Conservation (phyloP, 2,888 invertebrate species). For the Pecten maximus region DNA sequence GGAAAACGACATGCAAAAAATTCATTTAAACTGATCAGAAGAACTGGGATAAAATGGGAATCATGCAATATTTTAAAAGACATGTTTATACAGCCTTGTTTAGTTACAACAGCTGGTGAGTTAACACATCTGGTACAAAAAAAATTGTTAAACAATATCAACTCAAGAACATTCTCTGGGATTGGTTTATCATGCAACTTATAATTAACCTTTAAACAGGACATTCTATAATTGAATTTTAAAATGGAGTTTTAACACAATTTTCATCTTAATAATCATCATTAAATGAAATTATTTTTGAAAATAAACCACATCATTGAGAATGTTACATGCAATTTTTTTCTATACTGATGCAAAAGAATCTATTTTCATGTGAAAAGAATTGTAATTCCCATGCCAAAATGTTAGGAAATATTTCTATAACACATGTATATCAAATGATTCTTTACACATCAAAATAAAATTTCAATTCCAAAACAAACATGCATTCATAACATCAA, state of each 20-base stretch:
- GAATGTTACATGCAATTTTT: not conserved
- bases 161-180: not conserved
- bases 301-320: not conserved
- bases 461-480: not conserved
- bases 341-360: not conserved
- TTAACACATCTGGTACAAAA: not conserved
- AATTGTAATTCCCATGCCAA: not conserved
- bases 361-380: not conserved
- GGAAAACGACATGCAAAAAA: not conserved
- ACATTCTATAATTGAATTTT: no score
- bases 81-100: not conserved
- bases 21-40: not conserved
- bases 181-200: not conserved
- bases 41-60: not conserved
- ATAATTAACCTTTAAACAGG: no score
- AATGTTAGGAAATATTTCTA: not conserved
- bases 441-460: not conserved
- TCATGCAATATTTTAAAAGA: not conserved
- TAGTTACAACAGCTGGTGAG: not conserved
- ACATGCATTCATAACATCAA: not conserved
- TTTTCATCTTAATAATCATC: no score
- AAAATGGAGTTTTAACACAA: no score
- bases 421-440: not conserved
- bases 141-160: not conserved
- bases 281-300: not conserved